phyloP scores from a whole-genome alignment of 2,797 vertebrate species.

The Percopsis omiscomaycus region DNA sequence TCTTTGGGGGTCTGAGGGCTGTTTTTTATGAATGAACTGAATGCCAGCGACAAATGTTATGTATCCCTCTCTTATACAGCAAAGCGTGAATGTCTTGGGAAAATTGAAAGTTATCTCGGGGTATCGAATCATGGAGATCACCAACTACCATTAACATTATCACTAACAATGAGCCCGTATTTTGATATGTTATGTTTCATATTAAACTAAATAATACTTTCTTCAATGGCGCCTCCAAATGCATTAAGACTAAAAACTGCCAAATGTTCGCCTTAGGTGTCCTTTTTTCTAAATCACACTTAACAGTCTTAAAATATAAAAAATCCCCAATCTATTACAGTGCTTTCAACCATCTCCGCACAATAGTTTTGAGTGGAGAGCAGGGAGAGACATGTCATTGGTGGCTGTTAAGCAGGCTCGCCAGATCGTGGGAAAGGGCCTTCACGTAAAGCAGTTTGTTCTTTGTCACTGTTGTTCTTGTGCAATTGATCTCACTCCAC shows the following conservation, averaged over 20 bases:
- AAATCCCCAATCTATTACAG: background rate
- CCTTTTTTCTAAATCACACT: background rate
- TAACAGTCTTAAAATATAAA: background rate
- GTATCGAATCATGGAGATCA: slow-evolving; percentile 8
- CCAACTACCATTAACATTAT: background rate
- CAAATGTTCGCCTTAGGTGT: background rate
- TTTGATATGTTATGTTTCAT: background rate
- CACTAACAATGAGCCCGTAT: slow-evolving; percentile 1
- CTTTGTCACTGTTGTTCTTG: slow-evolving; percentile 81
- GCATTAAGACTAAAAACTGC: background rate
- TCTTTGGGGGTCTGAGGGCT: slow-evolving; percentile 69
- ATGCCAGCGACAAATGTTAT: slow-evolving; percentile 65
- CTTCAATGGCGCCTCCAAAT: too few relatives aligned
- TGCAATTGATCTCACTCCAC: slow-evolving; percentile 85
- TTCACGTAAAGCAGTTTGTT: slow-evolving; percentile 79
- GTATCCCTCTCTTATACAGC: slow-evolving; percentile 57
- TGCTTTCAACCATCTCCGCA: slow-evolving; percentile 13
- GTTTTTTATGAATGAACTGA: slow-evolving; percentile 79
- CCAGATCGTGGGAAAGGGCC: slow-evolving; percentile 85
- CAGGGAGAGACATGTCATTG: slow-evolving; percentile 43
- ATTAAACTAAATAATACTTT: too few relatives aligned
- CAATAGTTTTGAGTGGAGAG: slow-evolving; percentile 45
- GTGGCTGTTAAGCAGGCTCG: slow-evolving; percentile 59
- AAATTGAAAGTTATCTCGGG: slow-evolving; percentile 19
- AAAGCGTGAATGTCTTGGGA: slow-evolving; percentile 35